Conservation (phyloP, 2,888 invertebrate species). For the Anthophora plumipes region DNA sequence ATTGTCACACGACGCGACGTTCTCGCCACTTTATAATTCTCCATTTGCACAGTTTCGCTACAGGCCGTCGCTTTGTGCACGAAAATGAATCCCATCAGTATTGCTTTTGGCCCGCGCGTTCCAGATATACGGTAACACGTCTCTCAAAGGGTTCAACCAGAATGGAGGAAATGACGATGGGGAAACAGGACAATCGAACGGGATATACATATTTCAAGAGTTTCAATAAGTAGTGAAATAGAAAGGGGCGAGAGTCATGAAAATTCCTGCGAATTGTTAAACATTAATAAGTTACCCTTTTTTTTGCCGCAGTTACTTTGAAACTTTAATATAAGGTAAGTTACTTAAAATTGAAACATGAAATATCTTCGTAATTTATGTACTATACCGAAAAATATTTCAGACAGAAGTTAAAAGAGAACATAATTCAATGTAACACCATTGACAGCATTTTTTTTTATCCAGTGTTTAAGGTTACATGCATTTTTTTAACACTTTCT, state of each 20-base stretch:
- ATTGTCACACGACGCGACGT: not conserved
- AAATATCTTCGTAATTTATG: no score
- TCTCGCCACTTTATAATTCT: conserved; percentile 37
- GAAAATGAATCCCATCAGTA: conserved; percentile 41
- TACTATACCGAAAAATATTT: no score
- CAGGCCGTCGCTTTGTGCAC: conserved; percentile 33
- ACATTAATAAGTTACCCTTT: conserved; percentile 20
- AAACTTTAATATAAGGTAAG: no score
- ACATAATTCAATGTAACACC: no score
- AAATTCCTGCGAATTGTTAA: not conserved
- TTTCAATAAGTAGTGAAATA: conserved; percentile 31
- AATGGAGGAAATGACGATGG: not conserved
- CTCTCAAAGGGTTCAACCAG: conserved; percentile 28
- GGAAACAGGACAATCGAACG: not conserved
- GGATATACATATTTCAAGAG: conserved; percentile 10
- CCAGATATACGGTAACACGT: conserved; percentile 11
- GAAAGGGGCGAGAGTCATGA: not conserved
- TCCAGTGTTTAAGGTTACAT: no score
- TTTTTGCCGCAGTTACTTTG: no score
- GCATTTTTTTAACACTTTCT: no score
- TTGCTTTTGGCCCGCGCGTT: conserved; percentile 28
- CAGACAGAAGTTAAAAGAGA: no score
- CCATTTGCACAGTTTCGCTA: conserved; percentile 19
- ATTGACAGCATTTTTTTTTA: no score
- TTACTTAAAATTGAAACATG: no score